Conservation (phyloP, 2,113 vertebrate species). For the Pelvicachromis taeniatus region DNA sequence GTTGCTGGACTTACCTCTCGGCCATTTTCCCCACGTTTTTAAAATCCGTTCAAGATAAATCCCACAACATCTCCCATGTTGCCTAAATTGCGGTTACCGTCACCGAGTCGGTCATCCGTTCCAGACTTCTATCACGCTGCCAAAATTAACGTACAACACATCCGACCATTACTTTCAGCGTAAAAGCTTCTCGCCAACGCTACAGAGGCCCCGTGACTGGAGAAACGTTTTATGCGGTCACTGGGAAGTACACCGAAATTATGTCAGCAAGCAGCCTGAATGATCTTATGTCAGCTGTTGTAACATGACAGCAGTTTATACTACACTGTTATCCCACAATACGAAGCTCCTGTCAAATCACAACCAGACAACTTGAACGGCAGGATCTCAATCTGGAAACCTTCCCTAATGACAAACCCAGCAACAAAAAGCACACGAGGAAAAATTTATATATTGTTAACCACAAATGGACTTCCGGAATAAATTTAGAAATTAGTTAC, state of each 20-base stretch:
- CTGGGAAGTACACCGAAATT: neutral
- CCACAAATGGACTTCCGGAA: no score
- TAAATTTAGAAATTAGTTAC: neutral
- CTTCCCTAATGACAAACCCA: neutral
- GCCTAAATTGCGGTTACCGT: conserved; percentile 51
- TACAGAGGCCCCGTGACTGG: neutral
- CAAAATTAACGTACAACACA: fast-evolving
- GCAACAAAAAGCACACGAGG: neutral
- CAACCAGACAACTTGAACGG: neutral
- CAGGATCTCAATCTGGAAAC: neutral
- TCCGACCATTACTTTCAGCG: conserved; percentile 15
- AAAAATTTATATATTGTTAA: neutral
- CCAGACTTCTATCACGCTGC: neutral
- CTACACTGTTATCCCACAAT: neutral
- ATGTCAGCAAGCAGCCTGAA: neutral
- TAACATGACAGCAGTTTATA: neutral
- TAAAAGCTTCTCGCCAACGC: conserved; percentile 3
- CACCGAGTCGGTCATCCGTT: conserved; percentile 40
- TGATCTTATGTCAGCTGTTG: neutral
- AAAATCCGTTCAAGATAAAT: conserved; percentile 32
- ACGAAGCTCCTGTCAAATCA: neutral
- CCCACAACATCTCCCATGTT: conserved; percentile 51
- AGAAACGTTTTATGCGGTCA: neutral
- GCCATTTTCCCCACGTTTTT: conserved; percentile 51
- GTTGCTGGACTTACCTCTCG: conserved; percentile 49